phyloP scores from a whole-genome alignment of 2,888 invertebrate species.

The Horisme vitalbata region DNA sequence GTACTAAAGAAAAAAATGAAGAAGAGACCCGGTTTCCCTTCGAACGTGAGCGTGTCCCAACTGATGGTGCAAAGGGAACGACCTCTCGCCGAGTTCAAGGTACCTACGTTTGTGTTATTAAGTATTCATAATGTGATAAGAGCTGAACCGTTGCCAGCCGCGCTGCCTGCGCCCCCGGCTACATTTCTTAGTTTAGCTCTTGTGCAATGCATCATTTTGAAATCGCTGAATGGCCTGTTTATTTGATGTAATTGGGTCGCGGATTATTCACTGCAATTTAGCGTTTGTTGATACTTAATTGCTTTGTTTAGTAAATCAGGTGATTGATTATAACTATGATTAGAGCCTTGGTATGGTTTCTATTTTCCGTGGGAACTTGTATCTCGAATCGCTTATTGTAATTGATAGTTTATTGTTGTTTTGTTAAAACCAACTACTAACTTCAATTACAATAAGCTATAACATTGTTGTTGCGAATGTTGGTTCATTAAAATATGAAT shows the following conservation, averaged over 20 bases:
- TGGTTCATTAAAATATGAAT: not conserved
- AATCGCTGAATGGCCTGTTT: conserved; percentile 20
- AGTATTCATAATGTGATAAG: conserved; percentile 63
- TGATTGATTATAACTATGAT: too few species aligned
- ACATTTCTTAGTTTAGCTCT: conserved; percentile 33
- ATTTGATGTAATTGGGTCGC: conserved; percentile 7
- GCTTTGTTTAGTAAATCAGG: not conserved
- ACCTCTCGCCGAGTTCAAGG: conserved; percentile 78
- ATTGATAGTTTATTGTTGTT: too few species aligned
- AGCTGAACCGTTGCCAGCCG: conserved; percentile 58
- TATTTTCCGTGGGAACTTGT: not conserved
- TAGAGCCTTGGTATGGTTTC: not conserved
- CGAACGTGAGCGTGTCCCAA: conserved; percentile 85
- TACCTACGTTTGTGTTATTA: conserved; percentile 46
- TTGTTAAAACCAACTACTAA: too few species aligned
- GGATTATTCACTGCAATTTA: not conserved
- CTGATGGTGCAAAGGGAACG: conserved; percentile 86
- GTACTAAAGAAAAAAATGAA: conserved; percentile 85
- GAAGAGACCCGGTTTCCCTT: conserved; percentile 82
- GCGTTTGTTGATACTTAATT: not conserved
- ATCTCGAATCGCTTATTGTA: not conserved
- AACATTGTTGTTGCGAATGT: too few species aligned
- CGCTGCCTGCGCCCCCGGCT: conserved; percentile 40
- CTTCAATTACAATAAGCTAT: too few species aligned
- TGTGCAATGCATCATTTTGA: conserved; percentile 28